These are phyloP conservation scores for Gryllus bimaculatus DNA, from an alignment of 1,140 invertebrate genomes.

Conservation along the genomic window DNA sequence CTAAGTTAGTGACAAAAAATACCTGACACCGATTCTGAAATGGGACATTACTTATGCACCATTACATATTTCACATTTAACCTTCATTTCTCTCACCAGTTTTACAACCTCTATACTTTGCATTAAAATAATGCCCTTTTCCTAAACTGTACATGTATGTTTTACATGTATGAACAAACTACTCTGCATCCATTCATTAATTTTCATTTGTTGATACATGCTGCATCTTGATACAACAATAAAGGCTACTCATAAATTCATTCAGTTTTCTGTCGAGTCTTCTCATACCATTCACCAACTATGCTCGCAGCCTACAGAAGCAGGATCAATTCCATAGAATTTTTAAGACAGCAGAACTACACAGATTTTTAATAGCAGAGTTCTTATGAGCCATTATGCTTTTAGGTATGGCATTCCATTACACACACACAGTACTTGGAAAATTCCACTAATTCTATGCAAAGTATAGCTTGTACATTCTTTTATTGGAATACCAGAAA, in stretches of 20 bases:
- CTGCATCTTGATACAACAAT: background rate
- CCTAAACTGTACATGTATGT: conserved; percentile 36
- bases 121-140: conserved; percentile 79
- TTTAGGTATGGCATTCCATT: background rate
- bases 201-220: background rate
- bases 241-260: background rate
- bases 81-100: too few species aligned
- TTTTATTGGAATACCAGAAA: conserved; percentile 12
- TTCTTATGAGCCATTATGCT: background rate
- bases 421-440: conserved; percentile 34
- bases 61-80: too few species aligned
- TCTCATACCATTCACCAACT: background rate
- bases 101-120: conserved; percentile 78
- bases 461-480: conserved; percentile 71
- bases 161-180: conserved; percentile 24
- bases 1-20: too few species aligned
- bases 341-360: background rate
- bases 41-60: too few species aligned
- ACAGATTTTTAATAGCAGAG: background rate
- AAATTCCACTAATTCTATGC: conserved; percentile 79
- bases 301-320: background rate
- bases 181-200: background rate
- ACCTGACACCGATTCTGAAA: too few species aligned
- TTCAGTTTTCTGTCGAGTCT: background rate
- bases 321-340: background rate